A percentile compares a stretch with the other conserved stretches of the same genome.
These are phyloP conservation scores for Heliconius ismenius DNA, from an alignment of 2,888 invertebrate genomes.

Conservation along the genomic window DNA sequence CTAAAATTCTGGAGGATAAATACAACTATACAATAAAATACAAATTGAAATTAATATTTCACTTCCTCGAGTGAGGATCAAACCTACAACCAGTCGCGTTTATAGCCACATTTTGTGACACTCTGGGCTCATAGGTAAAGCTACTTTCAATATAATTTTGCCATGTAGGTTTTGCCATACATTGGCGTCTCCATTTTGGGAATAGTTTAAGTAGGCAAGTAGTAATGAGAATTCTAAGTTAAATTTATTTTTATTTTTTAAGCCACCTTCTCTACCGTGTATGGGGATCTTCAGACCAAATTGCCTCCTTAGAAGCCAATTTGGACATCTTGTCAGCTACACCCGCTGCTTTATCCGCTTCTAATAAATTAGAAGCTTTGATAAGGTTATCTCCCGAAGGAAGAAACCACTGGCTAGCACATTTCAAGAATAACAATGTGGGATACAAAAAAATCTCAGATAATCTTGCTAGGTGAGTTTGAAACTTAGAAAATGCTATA, in stretches of 20 bases:
- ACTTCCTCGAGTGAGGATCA: no score
- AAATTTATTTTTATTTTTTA: slow-evolving; percentile 35
- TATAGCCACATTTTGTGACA: no score
- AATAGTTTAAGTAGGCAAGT: neutral
- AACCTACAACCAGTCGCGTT: no score
- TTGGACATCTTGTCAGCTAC: slow-evolving; percentile 64
- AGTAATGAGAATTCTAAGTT: neutral
- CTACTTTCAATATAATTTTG: neutral
- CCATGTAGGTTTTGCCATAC: neutral
- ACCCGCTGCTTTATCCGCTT: slow-evolving; percentile 54
- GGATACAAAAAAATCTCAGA: slow-evolving; percentile 60
- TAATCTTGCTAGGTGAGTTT: slow-evolving; percentile 67
- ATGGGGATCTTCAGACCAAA: slow-evolving; percentile 56
- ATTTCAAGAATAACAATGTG: slow-evolving; percentile 60
- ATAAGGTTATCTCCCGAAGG: slow-evolving; percentile 65
- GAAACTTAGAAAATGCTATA: neutral
- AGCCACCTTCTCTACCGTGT: slow-evolving; percentile 70
- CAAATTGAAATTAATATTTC: no score
- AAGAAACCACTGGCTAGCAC: slow-evolving; percentile 61
- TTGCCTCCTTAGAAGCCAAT: slow-evolving; percentile 56
- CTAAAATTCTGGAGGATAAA: neutral
- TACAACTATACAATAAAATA: no score
- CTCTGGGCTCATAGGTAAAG: neutral
- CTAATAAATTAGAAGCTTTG: slow-evolving; percentile 62
- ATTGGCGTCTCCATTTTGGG: neutral